These are phyloP conservation scores for Bos indicus DNA, from an alignment of 2,113 vertebrate species.

Conservation along the genomic window DNA sequence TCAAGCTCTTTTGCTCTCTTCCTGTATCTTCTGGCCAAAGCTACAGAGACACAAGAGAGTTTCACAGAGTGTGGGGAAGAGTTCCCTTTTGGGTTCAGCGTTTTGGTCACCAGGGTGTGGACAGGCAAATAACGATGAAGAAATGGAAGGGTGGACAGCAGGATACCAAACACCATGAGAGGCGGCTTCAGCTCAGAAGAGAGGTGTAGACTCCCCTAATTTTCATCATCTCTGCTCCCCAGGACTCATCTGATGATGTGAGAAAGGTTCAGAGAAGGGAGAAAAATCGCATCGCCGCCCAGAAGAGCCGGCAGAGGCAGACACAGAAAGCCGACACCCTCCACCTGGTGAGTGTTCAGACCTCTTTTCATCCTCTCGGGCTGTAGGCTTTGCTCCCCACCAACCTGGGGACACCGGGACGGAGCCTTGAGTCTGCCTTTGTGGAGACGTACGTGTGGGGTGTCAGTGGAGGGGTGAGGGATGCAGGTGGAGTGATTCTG, in stretches of 20 bases:
- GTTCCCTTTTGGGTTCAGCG: background rate
- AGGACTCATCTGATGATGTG: constrained; percentile 93
- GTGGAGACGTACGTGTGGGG: fast-evolving
- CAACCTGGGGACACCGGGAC: background rate
- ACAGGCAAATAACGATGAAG: background rate
- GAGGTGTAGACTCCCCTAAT: background rate
- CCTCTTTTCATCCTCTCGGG: background rate
- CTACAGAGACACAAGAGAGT: background rate
- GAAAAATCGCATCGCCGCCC: constrained; percentile 97
- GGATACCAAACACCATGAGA: background rate
- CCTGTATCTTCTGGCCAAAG: background rate
- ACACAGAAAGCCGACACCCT: constrained; percentile 96
- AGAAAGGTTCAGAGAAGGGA: constrained; percentile 96
- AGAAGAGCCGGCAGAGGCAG: constrained; percentile 97
- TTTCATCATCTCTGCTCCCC: constrained; percentile 16
- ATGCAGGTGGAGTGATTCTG: background rate
- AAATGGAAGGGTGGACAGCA: fast-evolving
- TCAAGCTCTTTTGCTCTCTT: background rate
- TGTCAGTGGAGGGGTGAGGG: background rate
- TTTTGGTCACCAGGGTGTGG: background rate
- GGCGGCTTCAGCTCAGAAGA: background rate
- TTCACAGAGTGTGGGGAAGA: background rate
- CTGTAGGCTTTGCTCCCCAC: constrained; percentile 53
- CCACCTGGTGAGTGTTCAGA: constrained; percentile 91
- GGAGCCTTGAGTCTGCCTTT: background rate